Base-by-base conservation (phyloP, 2,113 vertebrate genomes). In the Felis catus region DNA sequence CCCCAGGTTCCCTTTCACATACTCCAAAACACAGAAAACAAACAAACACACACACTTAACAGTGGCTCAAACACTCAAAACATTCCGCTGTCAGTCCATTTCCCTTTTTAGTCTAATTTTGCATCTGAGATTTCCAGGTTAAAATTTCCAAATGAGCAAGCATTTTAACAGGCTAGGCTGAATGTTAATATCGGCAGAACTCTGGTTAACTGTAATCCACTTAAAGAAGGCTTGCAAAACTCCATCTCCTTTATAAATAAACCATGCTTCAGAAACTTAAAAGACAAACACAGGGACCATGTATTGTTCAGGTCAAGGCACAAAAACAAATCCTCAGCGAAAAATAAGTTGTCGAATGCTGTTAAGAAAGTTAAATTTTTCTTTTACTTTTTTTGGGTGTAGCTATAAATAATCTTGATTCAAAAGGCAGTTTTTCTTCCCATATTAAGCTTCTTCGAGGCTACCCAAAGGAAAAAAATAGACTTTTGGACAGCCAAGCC, bases 141-240 rank as follows among this genome's bases (percentile, higher is more conserved):
- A 98, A 98, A 95, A 96, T 95, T 97, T 98, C 96, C 97, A 95
- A 98, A 97, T 2, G 95, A 98, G 95, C 92, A 61, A 98, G 96
- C 79, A 33, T 96, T 98, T 97, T 91, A 98, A 97, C 95, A 97
- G 91, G 94, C 96, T 96, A 97, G 91, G 94, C 96, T 96, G 89
- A 92, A 83, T 85, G 74, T 97, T 98, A 98, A 98, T 98, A 98
- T 97, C 94, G 36, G 92, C 91, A 98, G 98, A 96, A 96, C 85
- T 98, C 82, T 66, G 98, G 97, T 98, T 97, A 98, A 97, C 98
- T 98, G 97, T 98, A 99, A 99, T 99, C 99, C 98, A 98, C 97
- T 98, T 98, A 98, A 97, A 84, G 80, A 98, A 9, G 96, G 97
- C 90, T 98, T 98, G 97, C 94, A 98, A 96, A 97, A 98, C 97